phyloP scores from a whole-genome alignment of 2,888 invertebrate species.

The Cylloceria caligata region DNA sequence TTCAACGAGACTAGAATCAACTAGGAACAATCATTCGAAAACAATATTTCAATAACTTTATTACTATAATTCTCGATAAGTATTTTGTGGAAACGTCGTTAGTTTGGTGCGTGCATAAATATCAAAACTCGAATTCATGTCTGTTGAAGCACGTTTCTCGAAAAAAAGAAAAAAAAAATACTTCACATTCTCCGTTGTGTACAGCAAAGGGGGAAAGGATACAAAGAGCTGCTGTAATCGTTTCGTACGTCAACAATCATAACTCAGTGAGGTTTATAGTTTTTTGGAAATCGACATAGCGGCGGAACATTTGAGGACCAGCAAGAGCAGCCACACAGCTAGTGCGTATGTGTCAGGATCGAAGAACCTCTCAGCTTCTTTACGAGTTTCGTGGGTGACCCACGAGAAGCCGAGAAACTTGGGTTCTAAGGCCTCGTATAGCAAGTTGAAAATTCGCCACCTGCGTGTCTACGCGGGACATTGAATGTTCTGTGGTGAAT shows the following conservation, averaged over 20 bases:
- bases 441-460: constrained; percentile 68
- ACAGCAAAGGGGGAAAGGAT: constrained; percentile 12
- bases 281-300: constrained; percentile 71
- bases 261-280: constrained; percentile 77
- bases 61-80: constrained; percentile 15
- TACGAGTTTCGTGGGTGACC: constrained; percentile 56
- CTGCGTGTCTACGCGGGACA: constrained; percentile 52
- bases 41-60: neutral
- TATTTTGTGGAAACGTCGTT: constrained; percentile 66
- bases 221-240: constrained; percentile 46
- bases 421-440: constrained; percentile 3
- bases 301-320: constrained; percentile 41
- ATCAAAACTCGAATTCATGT: constrained; percentile 69
- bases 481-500: constrained; percentile 55
- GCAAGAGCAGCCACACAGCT: neutral
- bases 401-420: constrained; percentile 16
- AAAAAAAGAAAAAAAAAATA: constrained; percentile 58
- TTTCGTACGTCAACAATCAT: constrained; percentile 66
- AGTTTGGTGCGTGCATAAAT: constrained; percentile 67
- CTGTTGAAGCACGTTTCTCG: constrained; percentile 58
- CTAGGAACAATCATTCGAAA: neutral
- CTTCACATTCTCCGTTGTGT: constrained; percentile 35
- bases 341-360: constrained; percentile 22
- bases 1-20: neutral
- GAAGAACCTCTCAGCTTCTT: constrained; percentile 49